Percentiles rank a stretch among this genome's conserved stretches.
phyloP scores from a whole-genome alignment of 2,888 invertebrate genomes.

The Schrankia costaestrigalis region DNA sequence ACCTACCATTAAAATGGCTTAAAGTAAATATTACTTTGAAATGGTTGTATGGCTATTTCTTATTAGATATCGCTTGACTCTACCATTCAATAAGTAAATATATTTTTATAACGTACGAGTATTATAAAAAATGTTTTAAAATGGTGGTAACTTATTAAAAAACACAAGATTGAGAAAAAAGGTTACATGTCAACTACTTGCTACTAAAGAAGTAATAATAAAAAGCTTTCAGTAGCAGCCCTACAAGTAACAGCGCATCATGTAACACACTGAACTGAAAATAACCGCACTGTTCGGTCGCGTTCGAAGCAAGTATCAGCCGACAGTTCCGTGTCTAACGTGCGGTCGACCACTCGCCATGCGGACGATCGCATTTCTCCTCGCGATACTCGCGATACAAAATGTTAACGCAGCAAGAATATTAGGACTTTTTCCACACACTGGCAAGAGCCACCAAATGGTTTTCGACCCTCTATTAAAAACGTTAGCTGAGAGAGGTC shows the following conservation, averaged over 20 bases:
- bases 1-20: too few relatives aligned
- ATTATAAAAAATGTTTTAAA: too few relatives aligned
- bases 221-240: slow-evolving; percentile 1
- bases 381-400: slow-evolving; percentile 40
- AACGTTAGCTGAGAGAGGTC: slow-evolving; percentile 78
- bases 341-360: slow-evolving; percentile 42
- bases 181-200: too few relatives aligned
- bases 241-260: slow-evolving; percentile 10
- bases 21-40: too few relatives aligned
- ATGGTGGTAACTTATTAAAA: too few relatives aligned
- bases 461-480: slow-evolving; percentile 80
- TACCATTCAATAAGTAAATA: too few relatives aligned
- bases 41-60: too few relatives aligned
- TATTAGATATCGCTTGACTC: too few relatives aligned
- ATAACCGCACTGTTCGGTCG: slow-evolving; percentile 17
- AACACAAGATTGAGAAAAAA: too few relatives aligned
- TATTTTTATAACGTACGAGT: too few relatives aligned
- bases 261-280: slow-evolving; percentile 29
- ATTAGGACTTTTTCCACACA: slow-evolving; percentile 81
- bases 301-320: slow-evolving; percentile 7
- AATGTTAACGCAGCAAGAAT: slow-evolving; percentile 65
- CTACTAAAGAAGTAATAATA: background rate
- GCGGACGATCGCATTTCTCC: slow-evolving; percentile 40
- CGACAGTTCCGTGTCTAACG: slow-evolving; percentile 32
- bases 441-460: slow-evolving; percentile 83